Evolutionary conservation across 2,888 invertebrate species (phyloP), one percentile per base, ranked within the genome.

Genomic region (Parelbella ahira): DNA sequence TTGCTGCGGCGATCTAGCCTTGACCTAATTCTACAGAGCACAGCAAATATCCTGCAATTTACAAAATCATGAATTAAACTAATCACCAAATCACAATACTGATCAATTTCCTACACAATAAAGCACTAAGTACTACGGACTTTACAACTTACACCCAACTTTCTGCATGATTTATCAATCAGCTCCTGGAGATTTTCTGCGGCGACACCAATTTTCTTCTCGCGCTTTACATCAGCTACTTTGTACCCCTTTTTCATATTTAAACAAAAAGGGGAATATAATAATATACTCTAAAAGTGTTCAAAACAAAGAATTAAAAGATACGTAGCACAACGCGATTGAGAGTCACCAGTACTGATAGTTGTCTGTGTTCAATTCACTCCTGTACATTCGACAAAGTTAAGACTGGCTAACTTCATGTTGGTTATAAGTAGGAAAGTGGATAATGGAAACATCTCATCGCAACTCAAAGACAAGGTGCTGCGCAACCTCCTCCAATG

Each of bases 151-250:
- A 91, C 91, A 53, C 89, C 86, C 49, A 92, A 81, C 74, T 93
- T 94, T 56, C 80, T 84, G 56, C 91, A 89, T 19, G 92, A 93
- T 83, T 93, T 93, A 53, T 86, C 84, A 51, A 91, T 90, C 37
- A 94, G 73, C 63, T 93, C 93, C 33, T 89, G 77, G 9, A 93
- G 77, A 60, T 83, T 90, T 60, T 89, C 90, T 28, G 92, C 93
- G 9, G 93, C 93, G 25, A 94, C 89, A 7, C 93, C 93, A 51
- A 93, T 90, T 73, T 92, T 91, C 52, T 91, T 89, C 51, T 89
- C 90, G 45, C 93, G 82, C 52, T 89, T 89, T 1, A 91, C 90
- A 64, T 93, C 91, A 1, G 93, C 92, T 23, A 93, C 91, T 87
- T 93, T 93, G 61, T 91, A 93, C 12, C 93, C 93, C 68, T 89